Evolutionary conservation across 2,888 invertebrate genomes (phyloP).

Genomic region (Celastrina argiolus): DNA sequence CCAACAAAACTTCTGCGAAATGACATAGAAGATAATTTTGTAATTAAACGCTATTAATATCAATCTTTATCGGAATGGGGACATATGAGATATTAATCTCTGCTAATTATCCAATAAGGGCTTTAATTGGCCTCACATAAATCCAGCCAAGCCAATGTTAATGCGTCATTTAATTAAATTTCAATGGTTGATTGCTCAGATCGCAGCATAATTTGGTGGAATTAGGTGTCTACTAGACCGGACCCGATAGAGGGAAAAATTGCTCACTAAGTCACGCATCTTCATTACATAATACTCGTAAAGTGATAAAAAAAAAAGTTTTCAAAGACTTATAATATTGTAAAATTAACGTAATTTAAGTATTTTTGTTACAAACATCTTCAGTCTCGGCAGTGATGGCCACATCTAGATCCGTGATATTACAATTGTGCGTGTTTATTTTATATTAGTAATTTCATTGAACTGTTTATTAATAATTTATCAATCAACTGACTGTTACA

Average conservation of each 20-base stretch:
- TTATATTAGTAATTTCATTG: no score
- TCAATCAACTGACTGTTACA: no score
- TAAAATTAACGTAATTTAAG: no score
- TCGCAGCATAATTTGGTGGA: neutral
- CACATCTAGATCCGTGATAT: no score
- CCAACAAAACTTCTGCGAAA: neutral
- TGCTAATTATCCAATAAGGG: slow-evolving; percentile 15
- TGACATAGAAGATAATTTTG: neutral
- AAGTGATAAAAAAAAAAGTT: no score
- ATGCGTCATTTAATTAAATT: slow-evolving; percentile 11
- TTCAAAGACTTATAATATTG: no score
- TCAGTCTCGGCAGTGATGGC: no score
- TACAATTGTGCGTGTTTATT: no score
- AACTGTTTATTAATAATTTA: no score
- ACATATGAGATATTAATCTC: slow-evolving; percentile 12
- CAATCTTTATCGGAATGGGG: neutral
- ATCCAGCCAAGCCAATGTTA: slow-evolving; percentile 1
- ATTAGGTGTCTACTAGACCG: no score
- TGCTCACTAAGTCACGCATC: neutral
- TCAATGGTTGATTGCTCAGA: neutral
- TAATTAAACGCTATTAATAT: neutral
- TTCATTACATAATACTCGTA: no score
- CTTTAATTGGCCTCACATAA: slow-evolving; percentile 8
- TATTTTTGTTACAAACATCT: no score
- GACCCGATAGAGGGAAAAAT: neutral